Conservation (phyloP, 2,888 invertebrate genomes). For the Leptura quadrifasciata region DNA sequence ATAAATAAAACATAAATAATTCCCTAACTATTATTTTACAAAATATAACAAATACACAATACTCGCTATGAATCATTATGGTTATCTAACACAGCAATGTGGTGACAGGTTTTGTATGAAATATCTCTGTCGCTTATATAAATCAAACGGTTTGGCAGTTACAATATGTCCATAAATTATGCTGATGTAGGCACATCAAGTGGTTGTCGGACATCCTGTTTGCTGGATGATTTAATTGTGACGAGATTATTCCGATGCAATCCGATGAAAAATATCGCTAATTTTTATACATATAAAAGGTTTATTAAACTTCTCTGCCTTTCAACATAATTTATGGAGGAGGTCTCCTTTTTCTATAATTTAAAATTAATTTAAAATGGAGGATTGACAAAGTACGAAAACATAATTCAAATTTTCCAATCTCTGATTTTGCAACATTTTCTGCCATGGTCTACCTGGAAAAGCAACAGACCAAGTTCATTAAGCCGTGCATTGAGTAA, state of each 20-base stretch:
- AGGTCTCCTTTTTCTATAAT: not conserved
- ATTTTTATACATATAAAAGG: not conserved
- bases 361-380: not conserved
- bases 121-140: not conserved
- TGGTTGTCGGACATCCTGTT: not conserved
- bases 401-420: too few relatives aligned
- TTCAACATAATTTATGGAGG: not conserved
- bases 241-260: not conserved
- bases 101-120: not conserved
- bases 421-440: too few relatives aligned
- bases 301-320: not conserved
- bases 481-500: too few relatives aligned
- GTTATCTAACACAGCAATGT: not conserved
- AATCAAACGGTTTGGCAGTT: conserved; percentile 18
- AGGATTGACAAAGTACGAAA: not conserved
- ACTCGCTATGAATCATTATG: not conserved
- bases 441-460: too few relatives aligned
- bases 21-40: not conserved
- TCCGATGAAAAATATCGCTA: conserved; percentile 2
- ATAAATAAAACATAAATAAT: not conserved
- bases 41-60: not conserved
- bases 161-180: conserved; percentile 7
- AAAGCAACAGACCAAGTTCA: too few relatives aligned
- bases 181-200: conserved; percentile 5
- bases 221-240: not conserved